Base-by-base conservation (phyloP, 1,140 invertebrate genomes). In the Hyles euphorbiae region DNA sequence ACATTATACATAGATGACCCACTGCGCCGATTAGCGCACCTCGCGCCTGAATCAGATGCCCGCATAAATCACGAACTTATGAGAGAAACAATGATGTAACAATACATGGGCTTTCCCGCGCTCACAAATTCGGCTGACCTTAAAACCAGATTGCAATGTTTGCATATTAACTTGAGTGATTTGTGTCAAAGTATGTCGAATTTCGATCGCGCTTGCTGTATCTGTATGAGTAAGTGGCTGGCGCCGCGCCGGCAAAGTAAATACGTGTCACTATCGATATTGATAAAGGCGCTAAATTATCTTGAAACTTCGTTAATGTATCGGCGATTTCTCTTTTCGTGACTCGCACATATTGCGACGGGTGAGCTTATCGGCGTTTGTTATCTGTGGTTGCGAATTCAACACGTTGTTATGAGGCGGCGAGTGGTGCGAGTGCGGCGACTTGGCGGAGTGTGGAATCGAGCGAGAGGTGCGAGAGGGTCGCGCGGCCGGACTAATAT, bases 41-140 rank as follows among this genome's bases (percentile, higher is more conserved):
- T 47, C 48, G 43, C 52, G 10, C 22, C 64, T 69, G 68, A 69
- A 65, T 73, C 67, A 65, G 62, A 36, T 56, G 36, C 36, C 36
- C 36, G 56, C 54, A 58, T 78, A 70, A 76, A 66, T 78, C 72
- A 75, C 57, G 32, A 51, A 33, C 54, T 74, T 64, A 61, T 63
- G 65, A 64, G 36, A 64, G 51, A 56, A 52, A 56, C 56, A 54
- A 60, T 77, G 56, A 74, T 76, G 70, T 70, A 77, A 75, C 47
- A 10, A 11, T 33, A 33, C 57, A 62, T 56, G 61, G 58, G 56
- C 53, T 63, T 71, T 67, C 66, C 69, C 68, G 61, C 64, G 43
- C 51, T 55, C 46, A 60, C 63, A 69, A 67, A 75, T 76, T 72
- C 64, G 65, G 59, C 45, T 60, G 62, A 67, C 68, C 67, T 71